Base-by-base conservation (phyloP, 2,888 invertebrate species). In the Acleris cristana region DNA sequence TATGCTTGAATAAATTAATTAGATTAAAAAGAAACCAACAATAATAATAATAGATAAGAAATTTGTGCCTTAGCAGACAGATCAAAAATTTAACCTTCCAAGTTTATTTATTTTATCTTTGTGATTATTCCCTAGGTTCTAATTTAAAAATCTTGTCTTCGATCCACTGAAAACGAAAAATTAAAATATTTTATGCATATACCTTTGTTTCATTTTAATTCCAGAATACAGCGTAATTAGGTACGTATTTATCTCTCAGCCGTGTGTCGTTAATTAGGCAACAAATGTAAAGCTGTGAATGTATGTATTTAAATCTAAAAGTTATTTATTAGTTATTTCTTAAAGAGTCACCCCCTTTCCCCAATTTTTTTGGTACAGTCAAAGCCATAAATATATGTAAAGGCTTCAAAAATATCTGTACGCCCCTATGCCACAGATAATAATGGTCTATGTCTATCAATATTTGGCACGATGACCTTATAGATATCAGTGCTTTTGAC, bases 131-230 rank as follows among this genome's bases (percentile, higher is more conserved):
- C n/a, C n/a, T 48, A 48, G 5, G 18, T 58, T 23, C 21, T 44
- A 8, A 14, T 8, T 57, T 23, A 23, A 40, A 40, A n/a, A 40
- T 18, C 26, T 16, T 57, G 57, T 57, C 57, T n/a, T 6, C 57
- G n/a, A 48, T 58, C 26, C 2, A n/a, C 18, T 30, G 23, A 58
- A 48, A 58, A 26, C 26, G 12, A 16, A 30, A 45, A 10, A 58
- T 48, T 58, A 58, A 58, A 18, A 26, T 26, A 26, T 58, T 58
- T 58, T 58, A 26, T 30, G 18, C 26, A 45, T 57, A 45, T 45
- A n/a, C n/a, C 16, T 44, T 56, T 57, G 45, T 57, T 26, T 57
- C 8, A 57, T 57, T 57, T 45, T 45, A 45, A n/a, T 45, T 3
- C 48, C 19, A 4, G 8, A 7, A 12, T 21, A 51, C 21, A 0